Evolutionary conservation across 2,888 invertebrate genomes (phyloP).

Genomic region (Gonocerus acuteangulatus): DNA sequence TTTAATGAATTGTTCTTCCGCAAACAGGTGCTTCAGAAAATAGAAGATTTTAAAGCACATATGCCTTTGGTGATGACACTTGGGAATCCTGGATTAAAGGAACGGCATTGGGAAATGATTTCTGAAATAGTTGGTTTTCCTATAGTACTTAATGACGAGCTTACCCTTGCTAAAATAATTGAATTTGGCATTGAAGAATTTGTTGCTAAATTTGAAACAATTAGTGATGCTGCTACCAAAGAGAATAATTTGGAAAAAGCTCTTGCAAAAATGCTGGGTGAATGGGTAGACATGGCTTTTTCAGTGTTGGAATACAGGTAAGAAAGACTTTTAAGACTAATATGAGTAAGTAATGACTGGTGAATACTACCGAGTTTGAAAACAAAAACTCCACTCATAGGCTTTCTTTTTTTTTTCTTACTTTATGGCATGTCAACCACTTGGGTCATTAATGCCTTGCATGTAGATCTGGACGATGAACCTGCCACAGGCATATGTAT

Average conservation of each 20-base stretch:
- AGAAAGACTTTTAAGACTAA: slow-evolving; percentile 34
- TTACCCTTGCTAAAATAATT: slow-evolving; percentile 72
- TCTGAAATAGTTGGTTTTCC: slow-evolving; percentile 93
- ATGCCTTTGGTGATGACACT: slow-evolving; percentile 87
- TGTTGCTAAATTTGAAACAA: slow-evolving; percentile 78
- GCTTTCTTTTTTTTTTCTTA: too few species aligned
- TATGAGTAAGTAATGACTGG: too few species aligned
- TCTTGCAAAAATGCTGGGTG: slow-evolving; percentile 78
- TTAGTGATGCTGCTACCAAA: slow-evolving; percentile 92
- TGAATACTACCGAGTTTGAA: too few species aligned
- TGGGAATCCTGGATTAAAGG: slow-evolving; percentile 90
- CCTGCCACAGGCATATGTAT: too few species aligned
- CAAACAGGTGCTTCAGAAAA: slow-evolving; percentile 56
- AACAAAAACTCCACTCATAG: too few species aligned
- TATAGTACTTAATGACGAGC: slow-evolving; percentile 67
- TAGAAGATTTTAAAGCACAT: slow-evolving; percentile 80
- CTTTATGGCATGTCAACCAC: too few species aligned
- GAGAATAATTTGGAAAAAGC: slow-evolving; percentile 88
- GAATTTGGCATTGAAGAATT: slow-evolving; percentile 86
- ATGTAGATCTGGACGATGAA: too few species aligned
- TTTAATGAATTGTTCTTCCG: too few species aligned
- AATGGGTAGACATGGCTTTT: slow-evolving; percentile 80
- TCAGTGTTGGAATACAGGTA: slow-evolving; percentile 63
- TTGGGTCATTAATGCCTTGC: too few species aligned
- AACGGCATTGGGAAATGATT: slow-evolving; percentile 87